Base-by-base conservation (phyloP, 2,888 invertebrate species). In the Diloba caeruleocephala region DNA sequence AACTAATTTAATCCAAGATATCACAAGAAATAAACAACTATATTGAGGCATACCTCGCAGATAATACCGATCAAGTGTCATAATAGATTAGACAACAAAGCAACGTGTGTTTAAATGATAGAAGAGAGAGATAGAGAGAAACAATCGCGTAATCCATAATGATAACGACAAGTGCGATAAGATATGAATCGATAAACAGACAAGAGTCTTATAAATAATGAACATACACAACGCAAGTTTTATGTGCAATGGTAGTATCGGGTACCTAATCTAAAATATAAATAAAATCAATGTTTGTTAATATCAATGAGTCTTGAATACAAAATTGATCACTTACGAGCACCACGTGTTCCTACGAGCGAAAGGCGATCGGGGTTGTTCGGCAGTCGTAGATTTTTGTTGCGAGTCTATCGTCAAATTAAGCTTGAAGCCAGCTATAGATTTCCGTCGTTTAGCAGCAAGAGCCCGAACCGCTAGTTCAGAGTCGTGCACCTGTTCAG, bases 331-430 rank as follows among this genome's bases (percentile, higher is more conserved):
- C 75, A 90, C 93, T 93, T 88, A 94, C 94, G 93, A 88, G 86
- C 93, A 93, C 94, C 94, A 94, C 73, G 94, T 93, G 84, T 94
- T 94, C 68, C 94, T 86, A 73, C 94, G 92, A 50, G 83, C 88
- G 71, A 85, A 83, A 62, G 76, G 76, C 38, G 83, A 81, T 68
- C 90, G 87, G 45, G 82, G 68, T 55, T 71, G 84, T 74, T 89
- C 87, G 41, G 81, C 60, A 7, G 83, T 56, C 14, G 84, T 76
- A 51, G 83, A 69, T 75, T 83, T 92, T 54, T 81, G 80, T 53
- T 72, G 84, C 41, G 74, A 65, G 17, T 93, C 93, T 53, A 83
- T 75, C 3, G 85, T 74, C 43, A 93, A 80, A 72, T 83, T 92
- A 37, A 93, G 78, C 71, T 88, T 92, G 71, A 92, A 83, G 54